Evolutionary conservation across 1,140 invertebrate species (phyloP), one percentile per base, ranked within the genome.

Genomic region (Panagrolaimus sp.): DNA sequence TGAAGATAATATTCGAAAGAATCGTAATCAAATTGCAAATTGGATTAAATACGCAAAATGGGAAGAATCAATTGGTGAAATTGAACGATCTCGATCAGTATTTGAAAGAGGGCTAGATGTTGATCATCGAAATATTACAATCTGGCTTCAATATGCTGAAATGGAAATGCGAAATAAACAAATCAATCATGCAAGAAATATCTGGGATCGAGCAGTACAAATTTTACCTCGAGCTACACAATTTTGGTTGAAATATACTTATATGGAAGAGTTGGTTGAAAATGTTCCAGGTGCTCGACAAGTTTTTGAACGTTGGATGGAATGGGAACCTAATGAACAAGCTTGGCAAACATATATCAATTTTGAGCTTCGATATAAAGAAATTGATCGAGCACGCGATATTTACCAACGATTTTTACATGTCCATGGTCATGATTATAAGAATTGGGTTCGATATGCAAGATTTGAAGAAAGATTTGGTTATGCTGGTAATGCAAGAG

Each of bases 171-270:
- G 85, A 72, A 85, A 84, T 69, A 84, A 86, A 47, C 88, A 89
- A 78, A 89, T 99, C 1, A 98, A 98, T 84, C 96, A 98, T 88
- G 93, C 96, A 0, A 87, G 96, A 72, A 99, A 99, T 86, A 88
- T 99, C 43, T 98, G 93, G 91, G 96, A 99, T 85, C 86, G 96
- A 76, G 96, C 95, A 16, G 90, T 98, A 3, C 94, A 92, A 0
- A 93, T 99, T 77, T 86, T 99, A 74, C 96, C 96, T 0, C 87
- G 94, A 73, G 93, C 93, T 0, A 96, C 96, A 84, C 96, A 98
- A 84, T 98, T 99, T 84, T 99, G 96, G 96, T 97, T 98, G 85
- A 99, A 99, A 82, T 99, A 97, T 81, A 93, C 92, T 9, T 98
- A 98, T 78, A 99, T 99, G 96, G 96, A 98, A 84, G 96, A 99